These are phyloP conservation scores for Bombylius major DNA, from an alignment of 2,888 invertebrate species.

Conservation along the genomic window DNA sequence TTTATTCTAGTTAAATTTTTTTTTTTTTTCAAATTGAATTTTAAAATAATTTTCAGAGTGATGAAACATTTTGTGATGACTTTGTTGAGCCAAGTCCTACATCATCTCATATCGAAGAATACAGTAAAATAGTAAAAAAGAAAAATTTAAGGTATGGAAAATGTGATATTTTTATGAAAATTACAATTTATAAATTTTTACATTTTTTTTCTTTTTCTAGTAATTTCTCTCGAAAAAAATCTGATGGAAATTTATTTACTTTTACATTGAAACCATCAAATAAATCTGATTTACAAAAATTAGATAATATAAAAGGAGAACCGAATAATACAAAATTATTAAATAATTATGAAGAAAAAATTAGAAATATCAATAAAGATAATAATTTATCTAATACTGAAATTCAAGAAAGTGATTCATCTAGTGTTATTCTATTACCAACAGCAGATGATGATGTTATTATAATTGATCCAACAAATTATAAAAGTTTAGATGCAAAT, in stretches of 20 bases:
- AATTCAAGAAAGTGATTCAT: neutral
- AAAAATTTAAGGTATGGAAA: constrained; percentile 4
- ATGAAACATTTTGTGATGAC: constrained; percentile 20
- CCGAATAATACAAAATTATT: too few species aligned
- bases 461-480: constrained; percentile 3
- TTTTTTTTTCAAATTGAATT: neutral
- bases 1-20: neutral
- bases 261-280: neutral
- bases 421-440: constrained; percentile 5
- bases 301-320: too few species aligned
- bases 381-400: too few species aligned
- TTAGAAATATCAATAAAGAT: too few species aligned
- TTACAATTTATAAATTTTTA: too few species aligned
- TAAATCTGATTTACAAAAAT: too few species aligned
- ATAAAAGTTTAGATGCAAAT: constrained; percentile 1
- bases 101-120: constrained; percentile 10
- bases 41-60: constrained; percentile 1
- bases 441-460: constrained; percentile 9
- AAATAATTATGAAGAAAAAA: too few species aligned
- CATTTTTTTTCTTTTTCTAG: neutral
- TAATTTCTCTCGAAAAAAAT: neutral
- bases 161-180: too few species aligned
- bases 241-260: neutral
- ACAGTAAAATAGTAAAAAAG: constrained; percentile 17
- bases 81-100: constrained; percentile 27